Evolutionary conservation across 2,888 invertebrate genomes (phyloP), one percentile per base, ranked within the genome.

Genomic region (Ferrisia virgata): DNA sequence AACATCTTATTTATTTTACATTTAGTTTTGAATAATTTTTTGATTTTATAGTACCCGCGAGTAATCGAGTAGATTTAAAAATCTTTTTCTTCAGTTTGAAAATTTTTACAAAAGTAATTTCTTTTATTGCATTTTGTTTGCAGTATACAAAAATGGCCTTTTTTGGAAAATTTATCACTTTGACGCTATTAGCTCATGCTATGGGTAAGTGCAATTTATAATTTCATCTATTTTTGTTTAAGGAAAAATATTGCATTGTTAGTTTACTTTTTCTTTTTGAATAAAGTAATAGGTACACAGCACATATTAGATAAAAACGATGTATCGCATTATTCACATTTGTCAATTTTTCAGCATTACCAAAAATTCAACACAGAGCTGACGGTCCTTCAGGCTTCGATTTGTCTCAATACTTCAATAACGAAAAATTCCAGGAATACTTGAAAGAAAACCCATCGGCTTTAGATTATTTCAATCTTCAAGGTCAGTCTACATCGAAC

Each of bases 321-420:
- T n/a, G n/a, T n/a, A n/a, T n/a, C n/a, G n/a, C n/a, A n/a, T n/a
- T n/a, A n/a, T n/a, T n/a, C n/a, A n/a, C n/a, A n/a, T n/a, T n/a
- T n/a, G 8, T 43, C 53, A 18, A 33, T 82, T 69, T 25, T 36
- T 8, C 76, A 83, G 83, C 83, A 0, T n/a, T 72, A 15, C 83
- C 83, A 9, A 83, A 72, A 83, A 72, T 83, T 33, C 28, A 81
- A 58, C 81, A 43, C 76, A 69, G 72, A 40, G 83, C 83, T 47
- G 83, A 83, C 25, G 69, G 76, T 9, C 31, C 53, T 5, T 53
- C 53, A 8, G 81, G 33, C 22, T 53, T 53, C 36, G 81, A 81
- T 3, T 36, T 81, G 5, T 36, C 81, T 11, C 47, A 81, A 36
- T 81, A 81, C 58, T 58, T 53, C 81, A 76, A 28, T 18, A 76